Conservation (phyloP, 2,797 vertebrate species). For the Sandelia bainsii region DNA sequence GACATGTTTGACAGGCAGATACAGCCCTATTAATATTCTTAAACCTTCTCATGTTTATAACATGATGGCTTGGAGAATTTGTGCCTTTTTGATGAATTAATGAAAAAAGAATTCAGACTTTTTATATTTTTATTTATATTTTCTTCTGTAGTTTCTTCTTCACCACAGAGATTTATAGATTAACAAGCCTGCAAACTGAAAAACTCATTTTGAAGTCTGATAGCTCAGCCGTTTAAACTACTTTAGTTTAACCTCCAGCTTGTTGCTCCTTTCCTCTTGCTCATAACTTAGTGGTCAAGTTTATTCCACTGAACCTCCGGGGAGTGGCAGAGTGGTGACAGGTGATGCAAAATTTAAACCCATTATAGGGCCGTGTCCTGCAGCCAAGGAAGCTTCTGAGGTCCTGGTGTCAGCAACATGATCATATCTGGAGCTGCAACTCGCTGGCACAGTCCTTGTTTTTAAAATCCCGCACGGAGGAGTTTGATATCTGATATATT, state of each 20-base stretch:
- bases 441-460: conserved; percentile 13
- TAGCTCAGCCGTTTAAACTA: neutral
- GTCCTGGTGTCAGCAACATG: conserved; percentile 23
- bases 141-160: conserved; percentile 4
- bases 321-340: conserved; percentile 12
- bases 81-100: neutral
- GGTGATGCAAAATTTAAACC: conserved; percentile 51
- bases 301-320: conserved; percentile 27
- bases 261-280: conserved; percentile 27
- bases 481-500: conserved; percentile 34
- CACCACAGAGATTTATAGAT: neutral
- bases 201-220: neutral
- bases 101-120: neutral
- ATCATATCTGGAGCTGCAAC: conserved; percentile 13
- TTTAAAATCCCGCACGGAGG: conserved; percentile 31
- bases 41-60: neutral
- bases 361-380: conserved; percentile 39
- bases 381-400: conserved; percentile 39
- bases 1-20: conserved; percentile 12
- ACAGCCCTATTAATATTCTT: neutral
- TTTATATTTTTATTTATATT: neutral
- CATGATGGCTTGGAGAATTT: neutral
- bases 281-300: conserved; percentile 28
- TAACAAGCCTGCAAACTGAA: neutral
- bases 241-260: conserved; percentile 3